phyloP scores from a whole-genome alignment of 2,113 vertebrate species.

The Etheostoma spectabile region DNA sequence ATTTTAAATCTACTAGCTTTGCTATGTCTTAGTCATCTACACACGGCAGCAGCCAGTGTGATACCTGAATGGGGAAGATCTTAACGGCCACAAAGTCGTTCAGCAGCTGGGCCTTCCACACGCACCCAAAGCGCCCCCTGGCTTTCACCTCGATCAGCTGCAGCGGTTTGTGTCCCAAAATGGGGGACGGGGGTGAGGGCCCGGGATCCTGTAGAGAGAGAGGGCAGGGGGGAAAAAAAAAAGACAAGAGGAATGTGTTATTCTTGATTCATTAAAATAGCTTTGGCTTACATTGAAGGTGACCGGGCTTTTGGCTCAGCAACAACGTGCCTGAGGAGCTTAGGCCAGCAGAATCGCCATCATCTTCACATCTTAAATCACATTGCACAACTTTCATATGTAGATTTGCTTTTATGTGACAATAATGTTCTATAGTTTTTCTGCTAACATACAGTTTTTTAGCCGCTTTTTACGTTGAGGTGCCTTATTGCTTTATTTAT shows the following conservation, averaged over 20 bases:
- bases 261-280: constrained; percentile 45
- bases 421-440: background rate
- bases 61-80: constrained; percentile 98
- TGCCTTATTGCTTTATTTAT: constrained; percentile 4
- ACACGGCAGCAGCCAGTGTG: too few relatives aligned
- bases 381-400: constrained; percentile 40
- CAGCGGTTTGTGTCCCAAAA: constrained; percentile 94
- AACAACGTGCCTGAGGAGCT: constrained; percentile 48
- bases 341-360: constrained; percentile 35
- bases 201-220: constrained; percentile 89
- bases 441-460: background rate
- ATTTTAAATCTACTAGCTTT: background rate
- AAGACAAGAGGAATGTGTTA: constrained; percentile 17
- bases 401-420: constrained; percentile 32
- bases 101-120: constrained; percentile 98
- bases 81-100: constrained; percentile 96
- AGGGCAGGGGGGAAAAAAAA: background rate
- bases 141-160: constrained; percentile 97
- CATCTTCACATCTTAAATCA: constrained; percentile 56
- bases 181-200: constrained; percentile 91
- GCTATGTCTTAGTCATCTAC: background rate
- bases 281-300: constrained; percentile 37
- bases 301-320: constrained; percentile 48
- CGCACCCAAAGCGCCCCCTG: constrained; percentile 96
- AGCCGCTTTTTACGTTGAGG: background rate